Evolutionary conservation across 2,888 invertebrate species (phyloP).

Genomic region (Agriopis marginaria): DNA sequence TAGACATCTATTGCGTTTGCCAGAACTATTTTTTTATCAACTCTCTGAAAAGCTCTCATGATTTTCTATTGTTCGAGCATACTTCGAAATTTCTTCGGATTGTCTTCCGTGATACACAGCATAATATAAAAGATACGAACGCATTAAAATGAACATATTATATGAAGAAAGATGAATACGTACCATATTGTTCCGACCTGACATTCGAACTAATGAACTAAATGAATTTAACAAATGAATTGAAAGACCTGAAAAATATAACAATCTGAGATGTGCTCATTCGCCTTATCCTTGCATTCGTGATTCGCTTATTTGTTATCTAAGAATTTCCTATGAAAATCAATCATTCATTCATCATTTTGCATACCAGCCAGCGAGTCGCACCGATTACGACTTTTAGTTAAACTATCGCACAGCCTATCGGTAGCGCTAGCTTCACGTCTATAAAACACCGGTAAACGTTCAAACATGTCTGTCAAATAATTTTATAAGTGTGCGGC

Average conservation of each 20-base stretch:
- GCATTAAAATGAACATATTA: constrained; percentile 47
- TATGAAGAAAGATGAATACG: constrained; percentile 52
- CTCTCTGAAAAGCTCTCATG: no score
- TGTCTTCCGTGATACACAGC: constrained; percentile 40
- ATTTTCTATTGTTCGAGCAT: no score
- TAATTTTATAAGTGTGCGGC: no score
- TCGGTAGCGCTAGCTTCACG: constrained; percentile 61
- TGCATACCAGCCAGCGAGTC: constrained; percentile 74
- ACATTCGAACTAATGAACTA: constrained; percentile 13
- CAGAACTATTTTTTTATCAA: no score
- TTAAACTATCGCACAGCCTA: constrained; percentile 47
- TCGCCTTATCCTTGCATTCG: no score
- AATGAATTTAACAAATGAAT: constrained; percentile 9
- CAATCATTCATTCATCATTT: constrained; percentile 74
- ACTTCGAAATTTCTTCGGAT: constrained; percentile 2
- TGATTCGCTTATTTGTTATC: no score
- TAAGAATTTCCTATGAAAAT: constrained; percentile 30
- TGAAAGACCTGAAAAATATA: constrained; percentile 40
- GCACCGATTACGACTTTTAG: constrained; percentile 52
- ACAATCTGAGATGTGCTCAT: no score
- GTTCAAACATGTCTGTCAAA: no score
- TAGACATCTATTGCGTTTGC: no score
- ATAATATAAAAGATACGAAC: constrained; percentile 34
- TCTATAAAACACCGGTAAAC: constrained; percentile 7
- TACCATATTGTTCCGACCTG: constrained; percentile 42